Percentiles rank a stretch among this genome's conserved stretches.
These are phyloP conservation scores for Schizopygopsis malacanthus DNA, from an alignment of 2,797 vertebrate species.

Conservation along the genomic window DNA sequence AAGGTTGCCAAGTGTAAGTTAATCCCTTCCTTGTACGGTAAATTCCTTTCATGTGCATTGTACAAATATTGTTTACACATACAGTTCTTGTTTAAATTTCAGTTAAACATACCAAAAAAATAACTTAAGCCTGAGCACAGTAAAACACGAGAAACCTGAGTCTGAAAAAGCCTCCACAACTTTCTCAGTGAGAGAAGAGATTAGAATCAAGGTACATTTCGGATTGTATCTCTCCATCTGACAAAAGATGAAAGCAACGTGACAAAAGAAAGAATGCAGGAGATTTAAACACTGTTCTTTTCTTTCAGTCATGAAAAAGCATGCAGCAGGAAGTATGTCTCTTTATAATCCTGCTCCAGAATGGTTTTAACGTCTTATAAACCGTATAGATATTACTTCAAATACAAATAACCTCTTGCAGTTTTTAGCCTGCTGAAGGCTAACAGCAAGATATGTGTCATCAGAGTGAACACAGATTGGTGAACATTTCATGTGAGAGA, in stretches of 20 bases:
- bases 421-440: not conserved
- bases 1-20: not conserved
- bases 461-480: not conserved
- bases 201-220: slow-evolving; percentile 48
- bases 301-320: slow-evolving; percentile 28
- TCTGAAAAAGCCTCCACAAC: slow-evolving; percentile 6
- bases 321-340: slow-evolving; percentile 5
- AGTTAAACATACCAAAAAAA: not conserved
- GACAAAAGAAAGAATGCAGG: slow-evolving; percentile 25
- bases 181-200: slow-evolving; percentile 43
- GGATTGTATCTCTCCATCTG: slow-evolving; percentile 44
- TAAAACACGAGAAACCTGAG: slow-evolving; percentile 6
- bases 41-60: not conserved
- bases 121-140: not conserved
- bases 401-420: not conserved
- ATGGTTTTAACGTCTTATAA: not conserved
- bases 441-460: not conserved
- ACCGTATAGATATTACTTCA: not conserved
- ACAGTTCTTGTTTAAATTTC: not conserved
- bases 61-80: not conserved
- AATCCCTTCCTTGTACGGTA: not conserved
- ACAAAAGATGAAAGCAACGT: slow-evolving; percentile 37
- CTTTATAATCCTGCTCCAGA: not conserved
- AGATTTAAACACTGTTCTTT: slow-evolving; percentile 19
- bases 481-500: not conserved